phyloP scores from a whole-genome alignment of 2,113 vertebrate genomes.

The Thunnus thynnus region DNA sequence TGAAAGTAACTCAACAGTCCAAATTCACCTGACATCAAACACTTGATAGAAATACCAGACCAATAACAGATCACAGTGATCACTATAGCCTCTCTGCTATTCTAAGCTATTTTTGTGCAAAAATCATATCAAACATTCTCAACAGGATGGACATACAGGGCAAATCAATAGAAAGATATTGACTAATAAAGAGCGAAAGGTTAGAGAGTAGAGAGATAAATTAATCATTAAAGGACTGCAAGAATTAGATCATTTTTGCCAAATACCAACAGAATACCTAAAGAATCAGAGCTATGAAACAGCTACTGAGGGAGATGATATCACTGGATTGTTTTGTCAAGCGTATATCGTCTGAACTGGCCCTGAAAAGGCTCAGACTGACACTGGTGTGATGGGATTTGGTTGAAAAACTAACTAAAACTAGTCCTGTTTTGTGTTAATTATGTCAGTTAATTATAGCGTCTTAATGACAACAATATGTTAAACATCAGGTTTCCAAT shows the following conservation, averaged over 20 bases:
- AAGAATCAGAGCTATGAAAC: neutral
- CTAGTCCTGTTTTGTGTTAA: neutral
- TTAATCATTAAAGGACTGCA: neutral
- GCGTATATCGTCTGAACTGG: neutral
- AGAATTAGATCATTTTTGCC: neutral
- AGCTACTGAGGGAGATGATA: neutral
- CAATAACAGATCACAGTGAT: neutral
- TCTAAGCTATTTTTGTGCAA: neutral
- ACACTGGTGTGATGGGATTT: neutral
- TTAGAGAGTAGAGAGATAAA: neutral
- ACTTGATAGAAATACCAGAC: neutral
- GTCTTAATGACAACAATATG: neutral
- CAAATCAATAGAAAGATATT: slow-evolving; percentile 1
- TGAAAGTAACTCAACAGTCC: neutral
- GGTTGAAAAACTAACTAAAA: neutral
- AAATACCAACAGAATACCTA: slow-evolving; percentile 1
- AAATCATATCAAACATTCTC: neutral
- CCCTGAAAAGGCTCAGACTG: neutral
- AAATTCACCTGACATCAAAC: neutral
- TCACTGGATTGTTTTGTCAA: slow-evolving; percentile 4
- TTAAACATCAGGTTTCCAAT: slow-evolving; percentile 19
- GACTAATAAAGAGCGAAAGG: neutral
- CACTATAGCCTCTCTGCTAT: neutral
- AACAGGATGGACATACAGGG: neutral
- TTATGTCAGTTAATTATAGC: slow-evolving; percentile 15